phyloP scores from a whole-genome alignment of 2,113 vertebrate species.

The Pomatostomus ruficeps region DNA sequence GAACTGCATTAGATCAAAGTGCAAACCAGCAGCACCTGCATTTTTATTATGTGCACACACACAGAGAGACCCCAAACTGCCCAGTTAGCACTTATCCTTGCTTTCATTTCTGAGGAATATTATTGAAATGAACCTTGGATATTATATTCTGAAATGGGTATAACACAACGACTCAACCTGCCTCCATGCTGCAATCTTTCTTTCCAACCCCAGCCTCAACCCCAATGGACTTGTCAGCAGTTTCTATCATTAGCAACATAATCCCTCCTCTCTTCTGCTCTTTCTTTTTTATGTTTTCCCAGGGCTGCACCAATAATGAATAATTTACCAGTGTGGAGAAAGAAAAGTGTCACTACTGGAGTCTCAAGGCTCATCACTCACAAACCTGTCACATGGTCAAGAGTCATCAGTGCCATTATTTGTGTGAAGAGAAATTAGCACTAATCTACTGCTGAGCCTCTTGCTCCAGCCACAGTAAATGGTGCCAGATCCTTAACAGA shows the following conservation, averaged over 20 bases:
- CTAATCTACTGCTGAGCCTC: slow-evolving; percentile 29
- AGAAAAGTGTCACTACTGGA: slow-evolving; percentile 66
- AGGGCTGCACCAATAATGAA: slow-evolving; percentile 66
- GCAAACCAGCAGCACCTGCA: background rate
- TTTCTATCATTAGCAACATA: slow-evolving; percentile 68
- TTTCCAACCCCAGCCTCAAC: background rate
- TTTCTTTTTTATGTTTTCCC: slow-evolving; percentile 65
- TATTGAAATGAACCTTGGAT: slow-evolving; percentile 17
- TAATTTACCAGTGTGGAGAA: slow-evolving; percentile 69
- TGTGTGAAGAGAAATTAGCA: slow-evolving; percentile 63
- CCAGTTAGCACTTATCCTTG: background rate
- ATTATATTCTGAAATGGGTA: background rate
- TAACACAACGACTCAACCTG: slow-evolving; percentile 8
- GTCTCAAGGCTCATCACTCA: slow-evolving; percentile 70
- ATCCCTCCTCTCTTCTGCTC: slow-evolving; percentile 43
- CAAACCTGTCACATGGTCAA: slow-evolving; percentile 70
- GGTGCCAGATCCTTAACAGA: slow-evolving; percentile 46
- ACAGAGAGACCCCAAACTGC: background rate
- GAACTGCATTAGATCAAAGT: background rate
- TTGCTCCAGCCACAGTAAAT: slow-evolving; percentile 49
- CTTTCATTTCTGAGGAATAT: background rate
- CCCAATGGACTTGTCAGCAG: slow-evolving; percentile 60
- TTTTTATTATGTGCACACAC: background rate
- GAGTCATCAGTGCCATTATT: slow-evolving; percentile 66
- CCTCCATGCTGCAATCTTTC: background rate